phyloP scores from a whole-genome alignment of 2,797 vertebrate genomes.

The Varecia variegata region DNA sequence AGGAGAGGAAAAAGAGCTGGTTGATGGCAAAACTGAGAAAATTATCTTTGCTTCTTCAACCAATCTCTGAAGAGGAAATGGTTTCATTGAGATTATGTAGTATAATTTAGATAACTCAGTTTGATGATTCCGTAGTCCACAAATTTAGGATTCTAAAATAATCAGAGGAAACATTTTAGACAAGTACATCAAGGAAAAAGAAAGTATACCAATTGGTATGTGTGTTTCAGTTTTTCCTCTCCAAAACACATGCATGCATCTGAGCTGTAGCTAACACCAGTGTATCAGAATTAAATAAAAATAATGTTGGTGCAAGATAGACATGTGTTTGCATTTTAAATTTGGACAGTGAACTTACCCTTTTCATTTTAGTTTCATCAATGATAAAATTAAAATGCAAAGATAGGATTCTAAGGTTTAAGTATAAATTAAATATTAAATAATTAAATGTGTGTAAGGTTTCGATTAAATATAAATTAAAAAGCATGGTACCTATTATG shows the following conservation, averaged over 20 bases:
- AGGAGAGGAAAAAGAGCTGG: background rate
- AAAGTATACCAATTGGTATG: background rate
- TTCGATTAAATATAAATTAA: background rate
- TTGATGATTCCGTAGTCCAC: background rate
- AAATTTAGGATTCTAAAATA: background rate
- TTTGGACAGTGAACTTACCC: background rate
- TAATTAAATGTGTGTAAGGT: background rate
- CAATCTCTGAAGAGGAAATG: background rate
- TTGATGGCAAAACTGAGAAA: background rate
- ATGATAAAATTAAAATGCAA: background rate
- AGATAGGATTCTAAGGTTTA: background rate
- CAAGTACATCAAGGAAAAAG: background rate
- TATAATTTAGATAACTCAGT: background rate
- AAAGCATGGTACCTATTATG: background rate
- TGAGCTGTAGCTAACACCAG: background rate
- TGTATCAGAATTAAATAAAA: background rate
- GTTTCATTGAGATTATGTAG: background rate
- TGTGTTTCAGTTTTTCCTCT: background rate
- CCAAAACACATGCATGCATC: background rate
- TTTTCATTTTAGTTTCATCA: background rate
- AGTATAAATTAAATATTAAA: background rate
- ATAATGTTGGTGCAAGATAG: background rate
- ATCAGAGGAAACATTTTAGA: background rate
- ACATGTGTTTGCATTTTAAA: background rate
- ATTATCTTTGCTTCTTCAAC: background rate